These are phyloP conservation scores for Girardinichthys multiradiatus DNA, from an alignment of 2,113 vertebrate genomes.

Conservation along the genomic window DNA sequence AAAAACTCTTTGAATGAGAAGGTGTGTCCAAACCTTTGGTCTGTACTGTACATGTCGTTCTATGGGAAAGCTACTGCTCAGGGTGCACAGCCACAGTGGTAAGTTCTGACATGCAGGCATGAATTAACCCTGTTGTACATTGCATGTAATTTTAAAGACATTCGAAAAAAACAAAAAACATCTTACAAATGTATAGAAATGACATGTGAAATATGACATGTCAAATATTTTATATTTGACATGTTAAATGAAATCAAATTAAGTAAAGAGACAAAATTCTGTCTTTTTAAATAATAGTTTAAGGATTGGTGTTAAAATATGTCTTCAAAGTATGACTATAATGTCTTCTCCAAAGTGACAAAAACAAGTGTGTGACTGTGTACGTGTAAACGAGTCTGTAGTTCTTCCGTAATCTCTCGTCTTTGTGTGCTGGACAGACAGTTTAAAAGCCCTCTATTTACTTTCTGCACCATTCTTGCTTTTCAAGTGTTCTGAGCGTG, in stretches of 20 bases:
- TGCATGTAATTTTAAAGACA: background rate
- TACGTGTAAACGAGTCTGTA: slow-evolving; percentile 51
- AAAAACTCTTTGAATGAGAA: no score
- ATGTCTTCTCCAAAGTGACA: slow-evolving; percentile 36
- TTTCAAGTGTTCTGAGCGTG: slow-evolving; percentile 42
- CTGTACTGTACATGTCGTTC: background rate
- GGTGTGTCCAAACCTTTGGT: no score
- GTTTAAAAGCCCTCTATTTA: slow-evolving; percentile 82
- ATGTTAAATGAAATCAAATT: background rate
- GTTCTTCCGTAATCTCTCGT: slow-evolving; percentile 67
- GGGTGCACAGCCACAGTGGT: background rate
- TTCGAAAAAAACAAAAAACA: background rate
- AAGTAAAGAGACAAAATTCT: background rate
- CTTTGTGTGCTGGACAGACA: slow-evolving; percentile 74
- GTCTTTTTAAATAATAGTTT: no score
- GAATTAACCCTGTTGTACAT: background rate
- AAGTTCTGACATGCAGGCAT: background rate
- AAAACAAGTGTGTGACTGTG: slow-evolving; percentile 44
- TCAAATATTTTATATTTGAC: no score
- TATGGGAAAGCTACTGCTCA: background rate
- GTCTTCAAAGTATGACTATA: slow-evolving; percentile 23
- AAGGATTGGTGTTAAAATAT: slow-evolving; percentile 18
- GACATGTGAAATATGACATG: background rate
- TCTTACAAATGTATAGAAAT: background rate
- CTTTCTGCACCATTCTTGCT: slow-evolving; percentile 73